These are phyloP conservation scores for Cantharis flavilabris DNA, from an alignment of 2,888 invertebrate genomes.

Conservation along the genomic window DNA sequence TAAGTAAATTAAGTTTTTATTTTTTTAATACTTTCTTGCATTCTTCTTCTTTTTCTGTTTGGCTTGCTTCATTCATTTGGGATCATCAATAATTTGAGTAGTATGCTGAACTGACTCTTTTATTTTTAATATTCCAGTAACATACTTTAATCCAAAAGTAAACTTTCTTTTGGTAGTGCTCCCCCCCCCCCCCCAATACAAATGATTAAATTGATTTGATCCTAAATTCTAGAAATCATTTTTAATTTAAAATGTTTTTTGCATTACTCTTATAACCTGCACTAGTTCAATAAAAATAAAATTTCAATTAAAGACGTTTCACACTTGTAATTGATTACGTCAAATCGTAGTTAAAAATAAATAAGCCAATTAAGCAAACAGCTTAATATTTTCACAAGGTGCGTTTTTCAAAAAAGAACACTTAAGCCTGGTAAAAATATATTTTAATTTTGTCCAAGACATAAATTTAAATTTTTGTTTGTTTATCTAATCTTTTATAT, in stretches of 20 bases:
- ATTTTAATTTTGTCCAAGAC: not conserved
- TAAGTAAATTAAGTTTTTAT: no score
- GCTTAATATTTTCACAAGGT: not conserved
- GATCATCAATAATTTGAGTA: no score
- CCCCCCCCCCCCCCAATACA: no score
- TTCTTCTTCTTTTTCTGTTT: no score
- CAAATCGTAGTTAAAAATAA: not conserved
- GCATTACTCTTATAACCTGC: not conserved
- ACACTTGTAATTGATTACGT: not conserved
- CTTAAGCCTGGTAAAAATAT: not conserved
- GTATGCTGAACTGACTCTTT: no score
- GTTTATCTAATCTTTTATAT: no score
- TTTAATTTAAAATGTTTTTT: not conserved
- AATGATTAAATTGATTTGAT: not conserved
- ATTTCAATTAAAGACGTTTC: not conserved
- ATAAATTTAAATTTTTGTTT: not conserved
- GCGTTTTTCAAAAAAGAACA: not conserved
- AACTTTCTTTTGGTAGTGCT: no score
- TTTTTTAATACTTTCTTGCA: no score
- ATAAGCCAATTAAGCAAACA: not conserved
- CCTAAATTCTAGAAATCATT: not conserved
- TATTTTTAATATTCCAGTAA: no score
- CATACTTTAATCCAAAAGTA: no score
- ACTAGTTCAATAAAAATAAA: not conserved
- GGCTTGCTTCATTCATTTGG: no score